These are phyloP conservation scores for Notiomystis cincta DNA, from an alignment of 2,113 vertebrate species.

Conservation along the genomic window DNA sequence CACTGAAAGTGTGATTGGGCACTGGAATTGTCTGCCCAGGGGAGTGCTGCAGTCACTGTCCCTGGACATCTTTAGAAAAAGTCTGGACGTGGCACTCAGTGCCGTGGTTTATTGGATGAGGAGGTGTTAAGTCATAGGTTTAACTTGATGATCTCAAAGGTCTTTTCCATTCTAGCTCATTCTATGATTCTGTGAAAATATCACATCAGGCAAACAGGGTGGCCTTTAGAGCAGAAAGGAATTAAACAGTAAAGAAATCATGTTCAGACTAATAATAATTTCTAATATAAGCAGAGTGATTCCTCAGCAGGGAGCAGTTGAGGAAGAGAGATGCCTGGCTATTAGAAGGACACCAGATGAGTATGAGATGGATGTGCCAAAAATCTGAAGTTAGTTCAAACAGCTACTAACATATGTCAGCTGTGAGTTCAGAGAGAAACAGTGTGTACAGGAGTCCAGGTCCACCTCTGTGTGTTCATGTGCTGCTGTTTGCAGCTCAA, in stretches of 20 bases:
- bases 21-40: background rate
- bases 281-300: background rate
- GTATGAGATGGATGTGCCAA: background rate
- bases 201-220: background rate
- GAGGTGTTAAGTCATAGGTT: no score
- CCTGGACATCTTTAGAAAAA: background rate
- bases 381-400: background rate
- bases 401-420: background rate
- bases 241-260: background rate
- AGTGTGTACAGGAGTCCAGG: background rate
- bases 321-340: background rate
- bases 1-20: background rate
- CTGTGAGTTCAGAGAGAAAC: background rate
- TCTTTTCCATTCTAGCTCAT: background rate
- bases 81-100: background rate
- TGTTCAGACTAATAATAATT: background rate
- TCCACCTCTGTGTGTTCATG: fast-evolving
- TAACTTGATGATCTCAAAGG: background rate
- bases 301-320: background rate
- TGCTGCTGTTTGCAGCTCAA: background rate
- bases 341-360: background rate
- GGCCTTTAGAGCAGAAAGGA: background rate
- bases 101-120: background rate
- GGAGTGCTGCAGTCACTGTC: background rate
- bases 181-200: background rate